Evolutionary conservation across 1,140 invertebrate species (phyloP), one percentile per base, ranked within the genome.

Genomic region (Campoletis sonorensis): DNA sequence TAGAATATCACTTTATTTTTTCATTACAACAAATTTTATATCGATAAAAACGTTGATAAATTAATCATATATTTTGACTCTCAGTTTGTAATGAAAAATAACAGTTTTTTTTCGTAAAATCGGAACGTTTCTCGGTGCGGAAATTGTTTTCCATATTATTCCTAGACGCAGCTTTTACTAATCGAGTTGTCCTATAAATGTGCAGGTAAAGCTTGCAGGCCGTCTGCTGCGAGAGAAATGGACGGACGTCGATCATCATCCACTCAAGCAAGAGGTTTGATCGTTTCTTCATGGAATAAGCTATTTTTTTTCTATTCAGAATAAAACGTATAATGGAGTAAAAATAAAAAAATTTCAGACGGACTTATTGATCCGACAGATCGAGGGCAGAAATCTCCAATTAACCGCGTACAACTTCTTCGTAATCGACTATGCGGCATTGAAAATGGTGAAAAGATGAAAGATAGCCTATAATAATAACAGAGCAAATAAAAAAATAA

Each of bases 171-270:
- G 23, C 11, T 64, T 23, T n/a, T 21, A n/a, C 30, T 33, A 70
- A 70, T 70, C 7, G 67, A 70, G 7, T 21, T 70, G 1, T 33
- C 18, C 1, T n/a, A 18, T 70, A 70, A 70, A 18, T 33, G 67
- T 18, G 51, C 79, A 84, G 83, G 80, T 64, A 72, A 84, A 84
- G 78, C 67, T 68, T 45, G 10, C 78, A 33, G 71, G 80, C 45
- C 54, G 67, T 26, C 51, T 84, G 49, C 78, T 84, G 11, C 51
- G 73, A 51, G 83, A 81, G 68, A 82, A 73, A 67, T 75, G 54
- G 78, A 79, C 79, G 23, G 79, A 84, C 72, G 68, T 79, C 30
- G 80, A 82, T 81, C 49, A 84, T 84, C 80, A 82, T 80, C 77
- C 79, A 49, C 78, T 84, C 45, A 84, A 77, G 79, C 78, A 84